Evolutionary conservation across 92 coral and sea anemone genomes (phyloP).

Genomic region (Metridium senile): DNA sequence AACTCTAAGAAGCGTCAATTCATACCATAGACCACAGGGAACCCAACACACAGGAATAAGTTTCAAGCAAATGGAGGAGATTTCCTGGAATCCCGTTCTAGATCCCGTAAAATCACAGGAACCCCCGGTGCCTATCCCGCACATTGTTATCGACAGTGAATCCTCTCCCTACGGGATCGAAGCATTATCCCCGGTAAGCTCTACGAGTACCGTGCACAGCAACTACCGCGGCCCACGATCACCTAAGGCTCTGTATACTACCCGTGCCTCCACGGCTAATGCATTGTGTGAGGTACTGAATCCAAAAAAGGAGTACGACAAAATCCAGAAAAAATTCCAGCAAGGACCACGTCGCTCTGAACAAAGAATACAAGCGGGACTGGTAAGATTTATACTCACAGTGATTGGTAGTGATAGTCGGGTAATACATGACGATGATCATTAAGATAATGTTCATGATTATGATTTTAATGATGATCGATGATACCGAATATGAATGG

Average conservation of each 20-base stretch:
- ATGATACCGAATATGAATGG: no score
- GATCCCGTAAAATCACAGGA: not conserved
- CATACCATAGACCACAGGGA: not conserved
- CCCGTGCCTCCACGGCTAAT: slow-evolving; percentile 14
- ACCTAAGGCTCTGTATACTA: not conserved
- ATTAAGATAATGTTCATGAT: not conserved
- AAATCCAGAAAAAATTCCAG: slow-evolving; percentile 60
- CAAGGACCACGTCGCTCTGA: slow-evolving; percentile 57
- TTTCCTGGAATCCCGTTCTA: not conserved
- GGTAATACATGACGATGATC: not conserved
- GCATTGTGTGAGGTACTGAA: slow-evolving; percentile 52
- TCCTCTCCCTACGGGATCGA: not conserved
- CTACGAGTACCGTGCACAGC: not conserved
- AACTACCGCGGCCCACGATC: slow-evolving; percentile 1
- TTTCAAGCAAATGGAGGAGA: not conserved
- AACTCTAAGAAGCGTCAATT: not conserved
- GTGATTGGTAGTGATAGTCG: not conserved
- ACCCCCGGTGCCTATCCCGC: not conserved
- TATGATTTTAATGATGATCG: no score
- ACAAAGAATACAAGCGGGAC: slow-evolving; percentile 61
- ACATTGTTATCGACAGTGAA: not conserved
- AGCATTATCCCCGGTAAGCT: not conserved
- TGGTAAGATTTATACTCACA: slow-evolving; percentile 40
- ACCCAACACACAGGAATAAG: not conserved
- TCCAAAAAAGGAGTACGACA: slow-evolving; percentile 62